A percentile compares a stretch with the other conserved stretches of the same genome.
Conservation (phyloP, 2,113 vertebrate genomes). For the Baryphthengus martii region DNA sequence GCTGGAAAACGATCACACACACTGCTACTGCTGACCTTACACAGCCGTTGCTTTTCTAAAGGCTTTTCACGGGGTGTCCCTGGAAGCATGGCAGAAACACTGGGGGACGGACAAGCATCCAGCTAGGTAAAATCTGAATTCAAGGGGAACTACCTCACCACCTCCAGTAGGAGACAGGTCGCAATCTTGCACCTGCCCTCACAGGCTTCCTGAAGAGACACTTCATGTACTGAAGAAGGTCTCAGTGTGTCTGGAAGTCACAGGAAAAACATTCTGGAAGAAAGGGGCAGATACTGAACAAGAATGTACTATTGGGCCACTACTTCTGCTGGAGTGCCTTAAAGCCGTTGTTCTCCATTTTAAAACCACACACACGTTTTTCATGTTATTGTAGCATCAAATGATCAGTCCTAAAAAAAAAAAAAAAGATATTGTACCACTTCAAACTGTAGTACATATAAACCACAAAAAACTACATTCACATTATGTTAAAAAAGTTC, state of each 20-base stretch:
- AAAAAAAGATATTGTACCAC: slow-evolving; percentile 9
- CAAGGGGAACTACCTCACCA: not conserved
- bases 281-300: not conserved
- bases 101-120: not conserved
- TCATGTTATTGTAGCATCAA: slow-evolving; percentile 32
- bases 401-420: slow-evolving; percentile 21
- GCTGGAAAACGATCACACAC: not conserved
- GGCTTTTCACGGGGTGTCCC: not conserved
- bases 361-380: slow-evolving; percentile 25
- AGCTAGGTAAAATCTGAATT: not conserved
- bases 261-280: not conserved
- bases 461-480: slow-evolving; percentile 47
- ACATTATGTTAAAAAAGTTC: slow-evolving; percentile 21
- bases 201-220: not conserved
- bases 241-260: not conserved
- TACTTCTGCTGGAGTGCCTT: not conserved
- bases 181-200: not conserved
- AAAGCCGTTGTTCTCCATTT: not conserved
- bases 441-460: slow-evolving; percentile 6
- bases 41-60: not conserved
- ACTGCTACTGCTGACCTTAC: not conserved
- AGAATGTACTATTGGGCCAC: not conserved
- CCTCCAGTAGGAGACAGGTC: not conserved
- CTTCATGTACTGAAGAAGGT: not conserved
- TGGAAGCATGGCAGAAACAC: not conserved